Evolutionary conservation across 2,113 vertebrate species (phyloP).

Genomic region (Chamaea fasciata): DNA sequence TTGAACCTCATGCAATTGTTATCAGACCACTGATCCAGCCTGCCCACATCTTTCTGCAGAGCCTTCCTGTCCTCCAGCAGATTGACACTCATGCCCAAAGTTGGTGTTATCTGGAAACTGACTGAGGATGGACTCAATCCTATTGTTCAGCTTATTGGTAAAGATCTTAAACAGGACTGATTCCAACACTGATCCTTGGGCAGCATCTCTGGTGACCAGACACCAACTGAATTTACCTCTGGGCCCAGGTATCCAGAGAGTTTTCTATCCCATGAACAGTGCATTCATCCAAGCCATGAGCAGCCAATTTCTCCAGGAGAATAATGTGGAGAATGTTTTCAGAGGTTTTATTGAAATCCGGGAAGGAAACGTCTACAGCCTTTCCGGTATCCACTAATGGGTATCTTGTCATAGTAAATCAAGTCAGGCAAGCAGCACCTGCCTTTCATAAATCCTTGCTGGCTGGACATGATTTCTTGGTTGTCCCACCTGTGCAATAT

Average conservation of each 20-base stretch:
- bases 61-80: not conserved
- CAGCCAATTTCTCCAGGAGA: not conserved
- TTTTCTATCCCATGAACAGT: not conserved
- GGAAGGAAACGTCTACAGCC: not conserved
- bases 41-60: not conserved
- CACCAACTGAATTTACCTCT: not conserved
- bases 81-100: not conserved
- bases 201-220: not conserved
- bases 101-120: not conserved
- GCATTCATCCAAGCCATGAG: too few species aligned
- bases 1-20: not conserved
- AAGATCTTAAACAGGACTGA: not conserved
- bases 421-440: not conserved
- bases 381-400: not conserved
- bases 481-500: not conserved
- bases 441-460: not conserved
- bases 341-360: not conserved
- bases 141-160: not conserved
- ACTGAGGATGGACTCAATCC: not conserved
- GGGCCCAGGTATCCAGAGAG: not conserved
- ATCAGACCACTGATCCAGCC: not conserved
- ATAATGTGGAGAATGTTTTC: not conserved
- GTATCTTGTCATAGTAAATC: not conserved
- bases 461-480: not conserved
- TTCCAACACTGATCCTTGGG: too few species aligned